Evolutionary conservation across 2,797 vertebrate genomes (phyloP).

Genomic region (Caiman crocodilus): DNA sequence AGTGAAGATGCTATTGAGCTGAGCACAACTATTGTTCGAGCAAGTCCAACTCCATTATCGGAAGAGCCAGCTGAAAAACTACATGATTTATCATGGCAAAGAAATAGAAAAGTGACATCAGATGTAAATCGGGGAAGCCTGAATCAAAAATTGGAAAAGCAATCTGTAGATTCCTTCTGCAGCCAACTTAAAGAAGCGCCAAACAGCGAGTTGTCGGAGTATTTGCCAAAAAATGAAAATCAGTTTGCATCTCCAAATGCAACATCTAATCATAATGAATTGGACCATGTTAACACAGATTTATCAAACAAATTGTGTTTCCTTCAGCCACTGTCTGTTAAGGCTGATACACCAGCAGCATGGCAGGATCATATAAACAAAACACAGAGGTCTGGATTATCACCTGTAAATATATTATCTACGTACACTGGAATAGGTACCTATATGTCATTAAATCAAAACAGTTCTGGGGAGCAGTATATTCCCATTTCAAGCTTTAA

Average conservation of each 20-base stretch:
- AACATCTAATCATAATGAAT: conserved; percentile 21
- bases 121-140: not conserved
- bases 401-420: conserved; percentile 11
- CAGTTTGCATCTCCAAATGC: not conserved
- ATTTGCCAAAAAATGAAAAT: conserved; percentile 13
- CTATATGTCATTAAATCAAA: conserved; percentile 75
- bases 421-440: conserved; percentile 16
- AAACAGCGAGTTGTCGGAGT: not conserved
- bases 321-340: not conserved
- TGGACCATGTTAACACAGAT: conserved; percentile 13
- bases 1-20: conserved; percentile 84
- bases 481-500: conserved; percentile 77
- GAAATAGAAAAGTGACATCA: not conserved
- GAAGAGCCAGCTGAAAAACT: conserved; percentile 72
- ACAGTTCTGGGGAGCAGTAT: conserved; percentile 47
- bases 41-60: conserved; percentile 87
- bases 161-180: not conserved
- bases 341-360: not conserved
- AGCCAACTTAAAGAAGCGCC: conserved; percentile 12
- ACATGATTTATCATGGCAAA: conserved; percentile 34
- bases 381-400: conserved; percentile 33
- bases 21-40: conserved; percentile 92
- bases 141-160: conserved; percentile 35
- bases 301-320: conserved; percentile 1
- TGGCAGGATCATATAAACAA: conserved; percentile 5